Evolutionary conservation across 2,888 invertebrate genomes (phyloP).

Genomic region (Temnothorax unifasciatus): DNA sequence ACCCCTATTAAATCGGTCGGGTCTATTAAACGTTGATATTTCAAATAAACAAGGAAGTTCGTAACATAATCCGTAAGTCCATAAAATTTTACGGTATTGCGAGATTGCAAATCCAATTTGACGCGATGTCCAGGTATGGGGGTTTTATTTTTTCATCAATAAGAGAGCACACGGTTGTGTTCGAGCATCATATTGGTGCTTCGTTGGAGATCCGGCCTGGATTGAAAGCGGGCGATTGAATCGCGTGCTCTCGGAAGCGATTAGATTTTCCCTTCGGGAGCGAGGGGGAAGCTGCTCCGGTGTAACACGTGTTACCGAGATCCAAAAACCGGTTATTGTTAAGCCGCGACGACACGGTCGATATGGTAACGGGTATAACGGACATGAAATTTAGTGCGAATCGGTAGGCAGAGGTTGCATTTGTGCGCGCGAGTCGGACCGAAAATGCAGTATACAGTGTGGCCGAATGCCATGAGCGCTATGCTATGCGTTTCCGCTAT

Average conservation of each 20-base stretch:
- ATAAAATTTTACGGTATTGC: slow-evolving; percentile 37
- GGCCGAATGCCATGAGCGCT: slow-evolving; percentile 4
- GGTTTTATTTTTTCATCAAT: slow-evolving; percentile 50
- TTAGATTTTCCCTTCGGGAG: slow-evolving; percentile 47
- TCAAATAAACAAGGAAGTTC: slow-evolving; percentile 38
- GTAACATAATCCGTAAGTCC: slow-evolving; percentile 16
- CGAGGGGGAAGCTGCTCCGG: not conserved
- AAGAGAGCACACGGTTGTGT: slow-evolving; percentile 29
- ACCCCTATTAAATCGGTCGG: slow-evolving; percentile 11
- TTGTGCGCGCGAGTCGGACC: not conserved
- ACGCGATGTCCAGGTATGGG: slow-evolving; percentile 19
- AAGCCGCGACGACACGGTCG: slow-evolving; percentile 37
- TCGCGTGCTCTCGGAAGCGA: slow-evolving; percentile 30
- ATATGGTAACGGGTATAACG: slow-evolving; percentile 29
- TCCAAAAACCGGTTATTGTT: slow-evolving; percentile 47
- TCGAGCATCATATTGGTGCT: slow-evolving; percentile 37
- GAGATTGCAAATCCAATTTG: slow-evolving; percentile 45
- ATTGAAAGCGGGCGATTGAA: slow-evolving; percentile 53
- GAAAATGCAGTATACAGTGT: slow-evolving; percentile 57
- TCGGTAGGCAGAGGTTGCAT: not conserved
- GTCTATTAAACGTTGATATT: slow-evolving; percentile 36
- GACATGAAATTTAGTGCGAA: slow-evolving; percentile 15
- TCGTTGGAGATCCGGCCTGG: slow-evolving; percentile 18
- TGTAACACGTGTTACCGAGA: slow-evolving; percentile 37
- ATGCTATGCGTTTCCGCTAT: slow-evolving; percentile 11